A percentile compares a stretch with the other conserved stretches of the same genome.
phyloP scores from a whole-genome alignment of 2,888 invertebrate genomes.

The Alloplasta piceator region DNA sequence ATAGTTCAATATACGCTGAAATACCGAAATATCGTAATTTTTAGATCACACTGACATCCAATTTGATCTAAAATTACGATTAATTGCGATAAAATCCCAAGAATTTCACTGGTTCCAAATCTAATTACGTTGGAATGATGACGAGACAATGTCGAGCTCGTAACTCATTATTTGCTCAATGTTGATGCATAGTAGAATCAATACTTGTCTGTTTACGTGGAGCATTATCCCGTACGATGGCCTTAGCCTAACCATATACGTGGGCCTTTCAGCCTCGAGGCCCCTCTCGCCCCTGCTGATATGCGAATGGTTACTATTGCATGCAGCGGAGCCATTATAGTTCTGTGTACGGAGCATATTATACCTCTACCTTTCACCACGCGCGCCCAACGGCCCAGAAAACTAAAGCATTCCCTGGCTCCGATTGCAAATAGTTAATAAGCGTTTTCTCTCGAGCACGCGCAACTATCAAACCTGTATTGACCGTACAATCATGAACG shows the following conservation, averaged over 20 bases:
- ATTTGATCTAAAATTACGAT: no score
- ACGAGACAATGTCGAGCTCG: not conserved
- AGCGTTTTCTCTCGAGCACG: constrained; percentile 63
- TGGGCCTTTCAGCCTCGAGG: constrained; percentile 54
- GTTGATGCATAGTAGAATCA: constrained; percentile 37
- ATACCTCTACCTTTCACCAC: constrained; percentile 63
- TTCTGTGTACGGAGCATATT: constrained; percentile 43
- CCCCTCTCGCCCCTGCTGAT: constrained; percentile 35
- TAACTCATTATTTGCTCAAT: constrained; percentile 6
- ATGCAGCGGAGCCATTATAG: constrained; percentile 46
- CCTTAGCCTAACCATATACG: constrained; percentile 15
- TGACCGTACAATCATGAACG: constrained; percentile 7
- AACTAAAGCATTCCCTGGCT: constrained; percentile 64
- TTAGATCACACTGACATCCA: no score
- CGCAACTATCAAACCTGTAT: constrained; percentile 27
- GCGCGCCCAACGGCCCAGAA: constrained; percentile 65
- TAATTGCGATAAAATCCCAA: no score
- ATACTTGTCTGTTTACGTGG: constrained; percentile 10
- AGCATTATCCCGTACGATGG: not conserved
- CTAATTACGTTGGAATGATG: no score
- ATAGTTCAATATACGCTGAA: no score
- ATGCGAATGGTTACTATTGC: constrained; percentile 20
- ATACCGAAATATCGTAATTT: no score
- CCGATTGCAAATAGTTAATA: constrained; percentile 66
- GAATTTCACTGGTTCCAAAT: no score